A percentile compares a stretch with the other conserved stretches of the same genome.
These are phyloP conservation scores for Tortrix viridana DNA, from an alignment of 2,888 invertebrate genomes.

Conservation along the genomic window DNA sequence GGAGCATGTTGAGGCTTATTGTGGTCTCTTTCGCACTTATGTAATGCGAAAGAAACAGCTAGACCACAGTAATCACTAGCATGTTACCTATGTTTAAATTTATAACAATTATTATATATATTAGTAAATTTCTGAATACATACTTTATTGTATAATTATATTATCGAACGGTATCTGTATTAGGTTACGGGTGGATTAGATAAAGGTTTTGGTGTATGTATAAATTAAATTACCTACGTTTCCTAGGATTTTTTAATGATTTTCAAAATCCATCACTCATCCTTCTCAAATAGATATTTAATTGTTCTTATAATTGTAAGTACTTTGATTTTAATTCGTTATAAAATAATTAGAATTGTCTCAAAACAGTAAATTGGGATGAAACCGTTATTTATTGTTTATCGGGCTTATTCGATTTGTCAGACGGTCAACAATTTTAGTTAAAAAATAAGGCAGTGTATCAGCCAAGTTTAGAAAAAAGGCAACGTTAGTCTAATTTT, in stretches of 20 bases:
- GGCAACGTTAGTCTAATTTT: too few species aligned
- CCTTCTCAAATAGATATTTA: slow-evolving; percentile 27
- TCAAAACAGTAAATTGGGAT: slow-evolving; percentile 10
- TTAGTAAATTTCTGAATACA: slow-evolving; percentile 12
- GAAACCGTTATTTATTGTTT: neutral
- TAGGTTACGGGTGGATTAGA: slow-evolving; percentile 14
- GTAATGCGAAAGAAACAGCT: neutral
- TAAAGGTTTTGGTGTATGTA: slow-evolving; percentile 4
- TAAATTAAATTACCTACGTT: slow-evolving; percentile 4
- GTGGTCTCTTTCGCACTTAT: neutral
- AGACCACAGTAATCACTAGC: neutral
- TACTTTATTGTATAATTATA: slow-evolving; percentile 9
- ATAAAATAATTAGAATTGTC: slow-evolving; percentile 11
- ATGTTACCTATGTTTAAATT: slow-evolving; percentile 24
- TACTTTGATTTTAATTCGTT: slow-evolving; percentile 7
- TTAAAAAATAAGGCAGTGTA: too few species aligned
- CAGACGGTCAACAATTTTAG: too few species aligned
- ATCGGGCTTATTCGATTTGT: neutral
- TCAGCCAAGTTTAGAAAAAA: too few species aligned
- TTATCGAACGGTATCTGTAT: slow-evolving; percentile 17
- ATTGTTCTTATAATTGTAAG: slow-evolving; percentile 11
- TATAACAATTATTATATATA: slow-evolving; percentile 9
- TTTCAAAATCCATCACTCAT: slow-evolving; percentile 25
- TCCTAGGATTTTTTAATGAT: slow-evolving; percentile 25
- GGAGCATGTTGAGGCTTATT: slow-evolving; percentile 4